Evolutionary conservation across 2,888 invertebrate species (phyloP), one percentile per base, ranked within the genome.

Genomic region (Oscheius sp.): DNA sequence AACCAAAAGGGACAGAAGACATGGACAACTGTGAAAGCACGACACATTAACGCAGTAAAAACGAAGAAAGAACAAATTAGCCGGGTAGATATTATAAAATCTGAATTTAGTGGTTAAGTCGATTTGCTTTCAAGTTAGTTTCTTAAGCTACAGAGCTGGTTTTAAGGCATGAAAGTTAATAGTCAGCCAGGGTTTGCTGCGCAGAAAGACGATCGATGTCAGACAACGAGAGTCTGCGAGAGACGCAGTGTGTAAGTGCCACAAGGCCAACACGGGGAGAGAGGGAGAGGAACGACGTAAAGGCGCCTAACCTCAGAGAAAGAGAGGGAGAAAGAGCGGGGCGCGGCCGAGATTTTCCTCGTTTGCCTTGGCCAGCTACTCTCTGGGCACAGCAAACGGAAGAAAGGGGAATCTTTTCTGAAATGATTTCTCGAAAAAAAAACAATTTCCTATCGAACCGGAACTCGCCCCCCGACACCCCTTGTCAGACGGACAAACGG

Each of bases 91-190:
- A n/a, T n/a, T n/a, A n/a, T n/a, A n/a, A n/a, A n/a, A n/a, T n/a
- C n/a, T n/a, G n/a, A n/a, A n/a, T n/a, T n/a, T n/a, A n/a, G n/a
- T n/a, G n/a, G n/a, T n/a, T 42, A 15, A 42, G 3, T 48, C 48
- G 48, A 48, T 48, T 15, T 48, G 48, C n/a, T 15, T 55, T 55
- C 12, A 55, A 55, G 55, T 34, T 34, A n/a, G 55, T 20, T 34
- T 55, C 55, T 55, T 10, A 34, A 37, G 23, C 10, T 55, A 55
- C 55, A 55, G 55, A 34, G 34, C 45, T 61, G 61, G 61, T 61
- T 61, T 45, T 45, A 29, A 61, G 45, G 61, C 42, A 61, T 45
- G 45, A 61, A 61, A 61, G 61, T 61, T 61, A 61, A 61, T 61
- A 45, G 42, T 17, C 45, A 2, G 61, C 61, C 61, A 61, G 61